Percentiles rank a stretch among this genome's conserved stretches.
These are phyloP conservation scores for Zosterops pallidus DNA, from an alignment of 2,113 vertebrate species.

Conservation along the genomic window DNA sequence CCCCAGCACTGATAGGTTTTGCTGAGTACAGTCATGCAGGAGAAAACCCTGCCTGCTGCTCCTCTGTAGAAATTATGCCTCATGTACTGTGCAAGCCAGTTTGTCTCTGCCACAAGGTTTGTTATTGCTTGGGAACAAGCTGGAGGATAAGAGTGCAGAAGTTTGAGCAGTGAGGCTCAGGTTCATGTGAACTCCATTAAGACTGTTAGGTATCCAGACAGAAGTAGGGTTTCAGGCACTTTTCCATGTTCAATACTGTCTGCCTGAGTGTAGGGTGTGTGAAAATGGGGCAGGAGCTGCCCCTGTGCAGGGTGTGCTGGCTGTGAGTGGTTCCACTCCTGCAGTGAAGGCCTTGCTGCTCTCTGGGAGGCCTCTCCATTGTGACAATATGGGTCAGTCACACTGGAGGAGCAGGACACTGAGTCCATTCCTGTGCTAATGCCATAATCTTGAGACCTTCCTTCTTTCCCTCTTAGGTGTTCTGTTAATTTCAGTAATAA, in stretches of 20 bases:
- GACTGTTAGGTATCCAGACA: background rate
- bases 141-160: background rate
- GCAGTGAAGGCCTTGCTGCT: background rate
- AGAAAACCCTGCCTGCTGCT: background rate
- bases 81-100: rapidly evolving
- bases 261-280: background rate
- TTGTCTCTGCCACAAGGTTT: background rate
- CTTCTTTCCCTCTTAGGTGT: background rate
- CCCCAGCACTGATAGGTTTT: background rate
- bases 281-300: background rate
- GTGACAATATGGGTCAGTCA: rapidly evolving
- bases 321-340: background rate
- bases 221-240: background rate
- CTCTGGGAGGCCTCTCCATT: background rate
- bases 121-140: background rate
- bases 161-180: background rate
- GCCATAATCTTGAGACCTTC: background rate
- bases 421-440: background rate
- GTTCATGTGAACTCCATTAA: background rate
- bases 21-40: background rate
- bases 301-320: rapidly evolving
- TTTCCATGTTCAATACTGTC: rapidly evolving
- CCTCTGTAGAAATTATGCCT: background rate
- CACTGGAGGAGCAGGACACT: background rate
- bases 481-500: background rate